A percentile compares a stretch with the other conserved stretches of the same genome.
phyloP scores from a whole-genome alignment of 2,888 invertebrate species.

The Chalcis sispes region DNA sequence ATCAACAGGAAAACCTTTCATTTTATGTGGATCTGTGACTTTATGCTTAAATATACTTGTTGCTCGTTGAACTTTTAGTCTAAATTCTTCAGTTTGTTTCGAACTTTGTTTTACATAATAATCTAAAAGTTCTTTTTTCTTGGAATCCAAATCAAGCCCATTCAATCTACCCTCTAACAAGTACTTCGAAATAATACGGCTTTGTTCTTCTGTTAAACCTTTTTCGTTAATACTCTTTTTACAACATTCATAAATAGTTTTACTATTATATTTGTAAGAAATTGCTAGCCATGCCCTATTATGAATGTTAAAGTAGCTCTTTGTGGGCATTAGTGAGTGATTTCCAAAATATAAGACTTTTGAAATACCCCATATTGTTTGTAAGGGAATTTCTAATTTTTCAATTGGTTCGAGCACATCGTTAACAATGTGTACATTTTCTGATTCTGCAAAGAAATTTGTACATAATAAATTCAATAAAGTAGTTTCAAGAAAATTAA shows the following conservation, averaged over 20 bases:
- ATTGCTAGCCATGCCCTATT: slow-evolving; percentile 87
- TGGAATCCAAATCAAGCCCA: slow-evolving; percentile 83
- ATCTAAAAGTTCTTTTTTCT: slow-evolving; percentile 71
- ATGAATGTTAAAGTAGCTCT: slow-evolving; percentile 87
- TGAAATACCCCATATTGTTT: slow-evolving; percentile 91
- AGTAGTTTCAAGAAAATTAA: slow-evolving; percentile 14
- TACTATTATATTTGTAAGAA: slow-evolving; percentile 84
- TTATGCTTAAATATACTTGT: slow-evolving; percentile 83
- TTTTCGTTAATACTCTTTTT: slow-evolving; percentile 78
- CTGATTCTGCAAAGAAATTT: slow-evolving; percentile 41
- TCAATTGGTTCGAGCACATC: slow-evolving; percentile 87
- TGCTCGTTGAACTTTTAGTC: slow-evolving; percentile 82
- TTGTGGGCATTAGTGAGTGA: slow-evolving; percentile 87
- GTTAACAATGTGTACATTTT: slow-evolving; percentile 79
- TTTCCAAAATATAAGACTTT: slow-evolving; percentile 90
- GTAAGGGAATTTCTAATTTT: slow-evolving; percentile 83
- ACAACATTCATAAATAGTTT: slow-evolving; percentile 83
- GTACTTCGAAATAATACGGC: slow-evolving; percentile 86
- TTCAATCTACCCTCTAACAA: slow-evolving; percentile 89
- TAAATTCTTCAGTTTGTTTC: slow-evolving; percentile 79
- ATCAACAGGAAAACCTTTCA: slow-evolving; percentile 86
- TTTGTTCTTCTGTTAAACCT: slow-evolving; percentile 80
- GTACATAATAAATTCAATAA: not conserved
- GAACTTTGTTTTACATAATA: slow-evolving; percentile 65
- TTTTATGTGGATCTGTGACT: slow-evolving; percentile 81